A percentile compares a stretch with the other conserved stretches of the same genome.
These are phyloP conservation scores for Moxostoma hubbsi DNA, from an alignment of 2,797 vertebrate species.

Conservation along the genomic window DNA sequence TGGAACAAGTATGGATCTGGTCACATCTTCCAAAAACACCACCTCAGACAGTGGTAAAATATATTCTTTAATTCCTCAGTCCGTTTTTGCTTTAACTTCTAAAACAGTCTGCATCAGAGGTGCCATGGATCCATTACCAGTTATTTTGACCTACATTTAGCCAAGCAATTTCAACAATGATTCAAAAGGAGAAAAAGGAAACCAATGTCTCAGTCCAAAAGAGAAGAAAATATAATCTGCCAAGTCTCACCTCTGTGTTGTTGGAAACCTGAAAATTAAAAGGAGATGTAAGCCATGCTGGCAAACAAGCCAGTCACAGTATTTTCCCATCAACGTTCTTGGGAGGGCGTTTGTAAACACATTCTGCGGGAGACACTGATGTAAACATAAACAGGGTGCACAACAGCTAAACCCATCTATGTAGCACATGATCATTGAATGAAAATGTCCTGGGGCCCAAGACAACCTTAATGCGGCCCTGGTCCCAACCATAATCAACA, in stretches of 20 bases:
- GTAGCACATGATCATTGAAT: too few relatives aligned
- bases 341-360: too few relatives aligned
- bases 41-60: slow-evolving; percentile 10
- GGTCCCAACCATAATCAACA: too few relatives aligned
- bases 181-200: slow-evolving; percentile 28
- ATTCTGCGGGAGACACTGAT: too few relatives aligned
- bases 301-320: too few relatives aligned
- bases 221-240: background rate
- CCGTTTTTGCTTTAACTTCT: background rate
- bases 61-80: slow-evolving; percentile 1
- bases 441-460: too few relatives aligned
- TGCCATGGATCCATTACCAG: slow-evolving; percentile 31
- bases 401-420: too few relatives aligned
- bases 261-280: too few relatives aligned
- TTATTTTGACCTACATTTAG: slow-evolving; percentile 36
- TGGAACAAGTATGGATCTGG: slow-evolving; percentile 14
- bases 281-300: too few relatives aligned
- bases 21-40: slow-evolving; percentile 29
- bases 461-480: too few relatives aligned
- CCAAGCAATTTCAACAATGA: slow-evolving; percentile 47
- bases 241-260: background rate
- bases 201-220: slow-evolving; percentile 9
- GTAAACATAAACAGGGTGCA: too few relatives aligned
- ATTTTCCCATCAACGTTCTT: too few relatives aligned
- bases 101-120: slow-evolving; percentile 35